A percentile compares a stretch with the other conserved stretches of the same genome.
Conservation (phyloP, 1,140 invertebrate genomes). For the Ridgeia piscesae region DNA sequence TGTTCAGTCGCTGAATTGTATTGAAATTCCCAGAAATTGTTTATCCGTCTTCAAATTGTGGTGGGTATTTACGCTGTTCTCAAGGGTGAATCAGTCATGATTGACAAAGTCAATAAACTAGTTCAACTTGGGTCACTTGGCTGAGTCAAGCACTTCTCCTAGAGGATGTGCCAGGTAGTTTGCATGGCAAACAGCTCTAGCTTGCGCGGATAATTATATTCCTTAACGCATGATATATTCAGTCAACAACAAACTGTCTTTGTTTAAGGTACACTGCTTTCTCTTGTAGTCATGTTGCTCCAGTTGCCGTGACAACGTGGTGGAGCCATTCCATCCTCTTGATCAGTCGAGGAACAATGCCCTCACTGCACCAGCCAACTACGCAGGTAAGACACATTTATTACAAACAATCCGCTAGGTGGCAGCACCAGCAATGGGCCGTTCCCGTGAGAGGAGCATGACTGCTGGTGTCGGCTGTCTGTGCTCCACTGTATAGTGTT, state of each 20-base stretch:
- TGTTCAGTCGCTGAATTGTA: too few species aligned
- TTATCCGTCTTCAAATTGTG: too few species aligned
- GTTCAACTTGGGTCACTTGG: too few species aligned
- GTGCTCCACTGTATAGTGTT: not conserved
- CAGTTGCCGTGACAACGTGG: not conserved
- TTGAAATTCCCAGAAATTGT: too few species aligned
- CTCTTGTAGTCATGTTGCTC: not conserved
- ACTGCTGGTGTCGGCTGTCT: not conserved
- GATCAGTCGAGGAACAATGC: not conserved
- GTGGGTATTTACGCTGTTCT: too few species aligned
- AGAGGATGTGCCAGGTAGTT: too few species aligned
- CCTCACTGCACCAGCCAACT: not conserved
- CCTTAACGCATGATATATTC: too few species aligned
- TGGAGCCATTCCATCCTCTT: not conserved
- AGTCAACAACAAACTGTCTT: not conserved
- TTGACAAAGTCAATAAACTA: too few species aligned
- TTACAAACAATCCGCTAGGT: not conserved
- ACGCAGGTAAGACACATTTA: not conserved
- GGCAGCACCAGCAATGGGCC: not conserved
- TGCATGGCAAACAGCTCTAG: too few species aligned
- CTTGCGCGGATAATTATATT: too few species aligned
- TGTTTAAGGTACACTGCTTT: not conserved
- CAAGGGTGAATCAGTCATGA: too few species aligned
- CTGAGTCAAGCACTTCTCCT: too few species aligned
- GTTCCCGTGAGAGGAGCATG: not conserved